phyloP scores from a whole-genome alignment of 2,888 invertebrate species.

The Tipula confusa region DNA sequence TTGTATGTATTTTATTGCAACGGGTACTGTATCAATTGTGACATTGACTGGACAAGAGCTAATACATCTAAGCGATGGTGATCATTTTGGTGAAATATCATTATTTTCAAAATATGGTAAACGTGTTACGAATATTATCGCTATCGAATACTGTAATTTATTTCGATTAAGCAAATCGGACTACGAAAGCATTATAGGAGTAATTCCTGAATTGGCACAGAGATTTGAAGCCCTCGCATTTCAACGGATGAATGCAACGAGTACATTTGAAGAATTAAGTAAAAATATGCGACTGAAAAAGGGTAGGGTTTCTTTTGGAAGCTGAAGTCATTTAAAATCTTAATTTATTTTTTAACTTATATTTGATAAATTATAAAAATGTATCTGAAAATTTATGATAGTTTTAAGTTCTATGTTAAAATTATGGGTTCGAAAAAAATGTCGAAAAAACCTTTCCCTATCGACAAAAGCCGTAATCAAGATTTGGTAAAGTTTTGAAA shows the following conservation, averaged over 20 bases:
- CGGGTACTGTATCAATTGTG: conserved; percentile 58
- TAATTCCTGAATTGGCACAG: not conserved
- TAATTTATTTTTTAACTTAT: no score
- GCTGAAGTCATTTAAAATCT: no score
- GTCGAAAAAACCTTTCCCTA: no score
- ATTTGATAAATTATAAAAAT: no score
- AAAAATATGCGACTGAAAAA: no score
- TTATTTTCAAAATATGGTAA: conserved; percentile 37
- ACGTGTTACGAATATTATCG: conserved; percentile 47
- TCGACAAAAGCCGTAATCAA: no score
- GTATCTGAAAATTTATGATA: no score
- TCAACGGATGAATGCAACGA: not conserved
- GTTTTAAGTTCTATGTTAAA: no score
- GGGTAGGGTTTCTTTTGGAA: no score
- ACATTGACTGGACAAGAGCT: conserved; percentile 61
- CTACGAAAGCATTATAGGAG: not conserved
- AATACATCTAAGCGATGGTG: conserved; percentile 55
- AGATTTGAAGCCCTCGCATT: not conserved
- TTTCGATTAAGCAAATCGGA: conserved; percentile 44
- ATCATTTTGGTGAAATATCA: conserved; percentile 53
- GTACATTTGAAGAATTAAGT: not conserved
- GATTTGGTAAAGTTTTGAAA: no score
- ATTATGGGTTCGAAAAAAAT: no score
- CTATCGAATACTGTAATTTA: conserved; percentile 49
- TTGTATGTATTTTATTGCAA: conserved; percentile 61